phyloP scores from a whole-genome alignment of 2,888 invertebrate species.

The Drosophila suboccidentalis region DNA sequence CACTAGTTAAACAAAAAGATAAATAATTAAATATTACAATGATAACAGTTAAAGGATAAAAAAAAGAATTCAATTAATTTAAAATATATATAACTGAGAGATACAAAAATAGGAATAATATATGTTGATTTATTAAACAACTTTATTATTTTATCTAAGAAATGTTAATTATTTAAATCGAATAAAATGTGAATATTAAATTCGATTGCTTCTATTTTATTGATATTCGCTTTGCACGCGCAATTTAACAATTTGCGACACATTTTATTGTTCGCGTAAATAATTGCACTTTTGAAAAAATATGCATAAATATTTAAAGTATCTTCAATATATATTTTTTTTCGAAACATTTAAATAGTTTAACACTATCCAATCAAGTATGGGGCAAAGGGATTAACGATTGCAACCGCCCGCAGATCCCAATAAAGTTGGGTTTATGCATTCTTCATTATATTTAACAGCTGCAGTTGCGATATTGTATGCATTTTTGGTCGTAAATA shows the following conservation, averaged over 20 bases:
- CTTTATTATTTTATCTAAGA: no score
- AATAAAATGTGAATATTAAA: constrained; percentile 2
- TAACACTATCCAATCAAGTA: not conserved
- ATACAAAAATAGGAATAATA: not conserved
- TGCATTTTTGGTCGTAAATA: constrained; percentile 25
- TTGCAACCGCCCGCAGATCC: not conserved
- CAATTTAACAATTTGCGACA: constrained; percentile 43
- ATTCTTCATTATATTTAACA: constrained; percentile 56
- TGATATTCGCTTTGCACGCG: constrained; percentile 6
- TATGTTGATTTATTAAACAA: no score
- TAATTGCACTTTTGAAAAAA: constrained; percentile 14
- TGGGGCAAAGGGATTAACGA: not conserved
- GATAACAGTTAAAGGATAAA: no score
- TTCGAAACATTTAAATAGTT: constrained; percentile 10
- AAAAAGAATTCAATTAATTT: no score
- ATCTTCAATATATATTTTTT: not conserved
- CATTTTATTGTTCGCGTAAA: constrained; percentile 19
- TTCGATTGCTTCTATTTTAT: not conserved
- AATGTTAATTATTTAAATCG: no score
- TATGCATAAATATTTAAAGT: constrained; percentile 8
- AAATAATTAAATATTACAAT: no score
- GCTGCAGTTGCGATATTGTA: constrained; percentile 17
- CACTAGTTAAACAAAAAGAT: no score
- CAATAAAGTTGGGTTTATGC: constrained; percentile 15
- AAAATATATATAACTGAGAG: not conserved